Percentiles rank a stretch among this genome's conserved stretches.
Evolutionary conservation across 2,888 invertebrate species (phyloP).

Genomic region (Nomada fucata): DNA sequence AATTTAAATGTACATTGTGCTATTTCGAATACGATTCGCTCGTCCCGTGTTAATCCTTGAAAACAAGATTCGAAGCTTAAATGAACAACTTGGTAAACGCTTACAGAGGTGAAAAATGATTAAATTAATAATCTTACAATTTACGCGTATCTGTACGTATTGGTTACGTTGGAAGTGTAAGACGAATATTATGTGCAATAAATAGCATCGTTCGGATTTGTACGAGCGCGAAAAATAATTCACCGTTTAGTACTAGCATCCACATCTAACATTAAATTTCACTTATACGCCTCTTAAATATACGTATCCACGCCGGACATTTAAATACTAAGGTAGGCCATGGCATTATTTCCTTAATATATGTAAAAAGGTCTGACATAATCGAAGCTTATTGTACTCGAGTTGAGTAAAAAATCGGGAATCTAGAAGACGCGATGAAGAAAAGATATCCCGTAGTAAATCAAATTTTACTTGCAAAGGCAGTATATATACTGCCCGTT

Average conservation of each 20-base stretch:
- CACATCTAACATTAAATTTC: conserved; percentile 63
- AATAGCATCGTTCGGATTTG: conserved; percentile 25
- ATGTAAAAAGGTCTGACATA: conserved; percentile 71
- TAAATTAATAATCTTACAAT: conserved; percentile 1
- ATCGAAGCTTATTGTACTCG: conserved; percentile 14
- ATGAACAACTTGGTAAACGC: conserved; percentile 7
- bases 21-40: conserved; percentile 1
- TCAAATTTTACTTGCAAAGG: conserved; percentile 8
- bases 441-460: neutral
- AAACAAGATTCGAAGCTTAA: neutral
- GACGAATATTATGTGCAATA: conserved; percentile 41
- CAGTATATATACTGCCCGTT: conserved; percentile 20
- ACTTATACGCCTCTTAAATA: conserved; percentile 48
- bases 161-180: conserved; percentile 19
- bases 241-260: conserved; percentile 20
- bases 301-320: conserved; percentile 56
- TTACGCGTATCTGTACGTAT: conserved; percentile 18
- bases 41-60: neutral
- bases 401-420: conserved; percentile 1
- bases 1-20: conserved; percentile 14
- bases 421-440: conserved; percentile 16
- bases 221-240: conserved; percentile 47
- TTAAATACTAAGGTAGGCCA: conserved; percentile 81
- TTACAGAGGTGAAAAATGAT: neutral
- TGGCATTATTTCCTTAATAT: conserved; percentile 74